Base-by-base conservation (phyloP, 2,113 vertebrate species). In the Rhea americana region DNA sequence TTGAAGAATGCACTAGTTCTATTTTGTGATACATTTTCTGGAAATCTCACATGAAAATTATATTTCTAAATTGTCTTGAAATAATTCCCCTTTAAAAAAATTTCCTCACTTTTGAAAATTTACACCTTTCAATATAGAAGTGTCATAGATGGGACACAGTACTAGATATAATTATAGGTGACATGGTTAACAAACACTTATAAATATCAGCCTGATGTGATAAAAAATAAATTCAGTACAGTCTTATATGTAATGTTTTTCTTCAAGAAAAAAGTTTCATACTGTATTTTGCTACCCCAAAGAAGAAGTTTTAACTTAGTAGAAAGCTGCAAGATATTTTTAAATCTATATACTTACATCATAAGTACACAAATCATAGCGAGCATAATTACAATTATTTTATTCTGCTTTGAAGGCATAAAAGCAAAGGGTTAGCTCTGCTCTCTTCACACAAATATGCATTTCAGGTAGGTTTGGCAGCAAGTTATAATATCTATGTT, bases 41-140 rank as follows among this genome's bases (percentile, higher is more conserved):
- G 25, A 84, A 93, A 86, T 22, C 6, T 79, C 59, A 76, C 15
- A 7, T 62, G 35, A 77, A 82, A 72, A 70, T 5, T 19, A 0
- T 17, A 50, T 86, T 93, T 95, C n/a, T 30, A 84, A 67, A 63
- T 63, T 75, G 4, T 71, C 48, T 80, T 59, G 3, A 91, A 76
- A 53, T 48, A 66, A 3, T 53, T 85, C 8, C 50, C 0, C 1
- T 58, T 63, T 12, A 4, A 55, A 62, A 58, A 35, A 35, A 13
- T 35, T 21, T 11, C 51, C 2, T 3, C 71, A 86, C 16, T 43
- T 86, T 76, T 77, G 14, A 80, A 80, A 82, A 66, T 43, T 87
- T 7, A 2, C 14, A 65, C 3, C 0, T 0, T 11, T 75, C n/a
- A 28, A n/a, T 74, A 62, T 17, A 16, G 47, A 72, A 55, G 5